Percentiles rank a stretch among this genome's conserved stretches.
Evolutionary conservation across 2,113 vertebrate genomes (phyloP).

Genomic region (Phaetusa simplex): DNA sequence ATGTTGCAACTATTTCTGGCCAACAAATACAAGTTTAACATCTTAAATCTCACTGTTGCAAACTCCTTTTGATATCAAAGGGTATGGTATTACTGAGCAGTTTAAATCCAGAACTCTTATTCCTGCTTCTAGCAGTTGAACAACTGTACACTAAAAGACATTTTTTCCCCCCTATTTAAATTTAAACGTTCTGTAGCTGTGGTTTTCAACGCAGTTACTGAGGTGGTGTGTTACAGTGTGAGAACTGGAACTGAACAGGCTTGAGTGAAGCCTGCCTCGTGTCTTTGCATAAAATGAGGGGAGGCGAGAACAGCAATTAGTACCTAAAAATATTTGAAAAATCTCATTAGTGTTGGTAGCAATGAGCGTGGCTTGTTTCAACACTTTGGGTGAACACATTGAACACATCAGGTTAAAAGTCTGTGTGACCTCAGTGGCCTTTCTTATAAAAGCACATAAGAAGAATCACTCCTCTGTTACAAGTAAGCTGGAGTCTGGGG

Average conservation of each 20-base stretch:
- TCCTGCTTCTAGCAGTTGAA: background rate
- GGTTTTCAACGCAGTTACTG: background rate
- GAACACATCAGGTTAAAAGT: background rate
- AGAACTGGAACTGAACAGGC: background rate
- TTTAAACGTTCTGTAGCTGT: background rate
- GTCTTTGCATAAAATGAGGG: background rate
- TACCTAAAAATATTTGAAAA: background rate
- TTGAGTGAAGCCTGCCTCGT: background rate
- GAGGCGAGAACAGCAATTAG: background rate
- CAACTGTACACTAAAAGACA: background rate
- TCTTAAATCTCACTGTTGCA: background rate
- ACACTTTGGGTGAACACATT: background rate
- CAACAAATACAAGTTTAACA: background rate
- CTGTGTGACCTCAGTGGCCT: background rate
- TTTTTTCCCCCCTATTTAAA: background rate
- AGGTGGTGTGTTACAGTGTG: fast-evolving
- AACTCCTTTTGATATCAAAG: background rate
- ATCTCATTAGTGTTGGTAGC: background rate
- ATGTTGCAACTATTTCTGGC: background rate
- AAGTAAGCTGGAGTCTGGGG: background rate
- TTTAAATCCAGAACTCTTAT: background rate
- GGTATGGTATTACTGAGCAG: background rate
- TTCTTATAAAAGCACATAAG: background rate
- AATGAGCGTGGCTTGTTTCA: background rate
- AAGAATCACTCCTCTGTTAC: background rate